phyloP scores from a whole-genome alignment of 64 coral and sea anemone genomes.

The Actinia tenebrosa region DNA sequence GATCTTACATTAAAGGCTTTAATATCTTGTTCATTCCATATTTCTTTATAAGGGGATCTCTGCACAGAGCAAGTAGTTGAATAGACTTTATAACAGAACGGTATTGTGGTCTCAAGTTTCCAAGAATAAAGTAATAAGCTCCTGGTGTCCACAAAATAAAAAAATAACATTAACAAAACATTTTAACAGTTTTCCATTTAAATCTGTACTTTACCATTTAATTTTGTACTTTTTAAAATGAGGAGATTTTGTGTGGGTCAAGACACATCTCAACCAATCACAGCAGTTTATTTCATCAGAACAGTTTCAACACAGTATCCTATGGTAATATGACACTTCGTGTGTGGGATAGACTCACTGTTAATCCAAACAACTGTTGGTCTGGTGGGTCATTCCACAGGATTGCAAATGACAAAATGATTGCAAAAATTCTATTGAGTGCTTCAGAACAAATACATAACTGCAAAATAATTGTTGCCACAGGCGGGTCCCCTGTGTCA shows the following conservation, averaged over 20 bases:
- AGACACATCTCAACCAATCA: slow-evolving; percentile 9
- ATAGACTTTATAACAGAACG: slow-evolving; percentile 56
- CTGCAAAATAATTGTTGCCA: too few relatives aligned
- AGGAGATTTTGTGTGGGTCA: slow-evolving; percentile 5
- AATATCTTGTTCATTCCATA: slow-evolving; percentile 73
- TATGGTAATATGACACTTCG: background rate
- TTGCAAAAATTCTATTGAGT: too few relatives aligned
- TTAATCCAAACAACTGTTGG: background rate
- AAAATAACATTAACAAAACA: background rate
- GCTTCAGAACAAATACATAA: too few relatives aligned
- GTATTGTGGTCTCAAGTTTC: slow-evolving; percentile 58
- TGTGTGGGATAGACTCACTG: background rate
- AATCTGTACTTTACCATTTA: background rate
- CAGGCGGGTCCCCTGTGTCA: too few relatives aligned
- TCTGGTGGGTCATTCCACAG: background rate
- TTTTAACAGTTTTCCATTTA: background rate
- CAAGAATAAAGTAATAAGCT: slow-evolving; percentile 70
- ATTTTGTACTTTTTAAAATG: background rate
- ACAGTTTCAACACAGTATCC: background rate
- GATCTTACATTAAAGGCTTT: slow-evolving; percentile 54
- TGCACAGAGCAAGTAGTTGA: slow-evolving; percentile 53
- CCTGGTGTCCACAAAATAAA: slow-evolving; percentile 4
- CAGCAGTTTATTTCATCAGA: background rate
- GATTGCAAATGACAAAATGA: background rate
- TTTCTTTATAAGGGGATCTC: slow-evolving; percentile 40